Evolutionary conservation across 1,140 invertebrate genomes (phyloP).

Genomic region (Drosophila grimshawi): DNA sequence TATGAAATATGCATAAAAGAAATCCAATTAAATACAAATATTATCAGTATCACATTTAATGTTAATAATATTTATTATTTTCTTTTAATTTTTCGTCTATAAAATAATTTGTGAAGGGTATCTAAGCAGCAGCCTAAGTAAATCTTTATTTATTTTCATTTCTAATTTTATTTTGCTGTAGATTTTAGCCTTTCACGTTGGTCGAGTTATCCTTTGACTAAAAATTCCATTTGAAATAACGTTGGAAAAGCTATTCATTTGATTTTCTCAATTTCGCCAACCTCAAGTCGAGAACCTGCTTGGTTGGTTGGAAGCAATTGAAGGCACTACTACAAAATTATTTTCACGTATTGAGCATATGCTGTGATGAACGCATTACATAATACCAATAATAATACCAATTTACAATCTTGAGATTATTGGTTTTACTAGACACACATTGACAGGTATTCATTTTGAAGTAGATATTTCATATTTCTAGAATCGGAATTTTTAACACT

Average conservation of each 20-base stretch:
- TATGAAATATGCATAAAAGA: too few species aligned
- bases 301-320: not conserved
- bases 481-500: not conserved
- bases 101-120: not conserved
- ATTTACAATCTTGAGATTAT: not conserved
- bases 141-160: not conserved
- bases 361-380: too few species aligned
- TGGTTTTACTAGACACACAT: not conserved
- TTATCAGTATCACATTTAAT: too few species aligned
- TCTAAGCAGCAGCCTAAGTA: not conserved
- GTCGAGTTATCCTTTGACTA: constrained; percentile 7
- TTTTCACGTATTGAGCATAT: too few species aligned
- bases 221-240: constrained; percentile 62
- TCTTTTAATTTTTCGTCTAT: not conserved
- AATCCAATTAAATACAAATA: too few species aligned
- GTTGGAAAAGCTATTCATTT: constrained; percentile 47
- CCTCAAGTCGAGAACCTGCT: constrained; percentile 16
- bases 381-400: too few species aligned
- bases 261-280: constrained; percentile 34
- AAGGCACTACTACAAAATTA: not conserved
- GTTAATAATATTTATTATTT: too few species aligned
- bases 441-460: not conserved
- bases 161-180: constrained; percentile 30
- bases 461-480: not conserved
- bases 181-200: constrained; percentile 27